A percentile compares a stretch with the other conserved stretches of the same genome.
Evolutionary conservation across 2,113 vertebrate genomes (phyloP).

Genomic region (Halichoerus grypus): DNA sequence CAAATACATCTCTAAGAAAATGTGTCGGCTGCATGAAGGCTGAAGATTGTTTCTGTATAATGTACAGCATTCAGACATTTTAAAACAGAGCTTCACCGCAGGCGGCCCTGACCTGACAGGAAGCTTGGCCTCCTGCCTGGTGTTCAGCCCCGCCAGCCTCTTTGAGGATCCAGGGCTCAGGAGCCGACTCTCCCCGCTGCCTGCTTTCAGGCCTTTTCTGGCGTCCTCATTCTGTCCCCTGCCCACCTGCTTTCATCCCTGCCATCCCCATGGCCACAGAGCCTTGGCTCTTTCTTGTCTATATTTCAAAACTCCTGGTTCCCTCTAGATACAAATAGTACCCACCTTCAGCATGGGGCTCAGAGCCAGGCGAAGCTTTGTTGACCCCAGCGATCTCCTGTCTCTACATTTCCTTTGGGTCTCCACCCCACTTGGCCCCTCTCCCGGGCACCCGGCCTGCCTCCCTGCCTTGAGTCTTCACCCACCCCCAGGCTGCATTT

Average conservation of each 20-base stretch:
- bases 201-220: not conserved
- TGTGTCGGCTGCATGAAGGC: slow-evolving; percentile 87
- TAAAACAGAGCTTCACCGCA: slow-evolving; percentile 87
- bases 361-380: not conserved
- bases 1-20: slow-evolving; percentile 74
- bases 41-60: slow-evolving; percentile 89
- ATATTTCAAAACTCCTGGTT: not conserved
- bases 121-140: not conserved
- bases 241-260: no score
- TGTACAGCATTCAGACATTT: slow-evolving; percentile 92
- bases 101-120: not conserved
- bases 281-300: not conserved
- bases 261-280: not conserved
- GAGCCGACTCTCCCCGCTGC: rapidly evolving
- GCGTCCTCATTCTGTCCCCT: not conserved
- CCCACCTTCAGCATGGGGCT: not conserved
- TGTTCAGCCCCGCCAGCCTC: no score
- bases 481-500: not conserved
- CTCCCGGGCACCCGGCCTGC: not conserved
- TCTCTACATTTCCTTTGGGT: not conserved
- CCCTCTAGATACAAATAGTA: not conserved
- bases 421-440: not conserved
- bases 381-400: not conserved
- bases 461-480: not conserved
- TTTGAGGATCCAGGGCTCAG: not conserved